These are phyloP conservation scores for Malurus leucopterus DNA, from an alignment of 2,797 vertebrate species.

Conservation along the genomic window DNA sequence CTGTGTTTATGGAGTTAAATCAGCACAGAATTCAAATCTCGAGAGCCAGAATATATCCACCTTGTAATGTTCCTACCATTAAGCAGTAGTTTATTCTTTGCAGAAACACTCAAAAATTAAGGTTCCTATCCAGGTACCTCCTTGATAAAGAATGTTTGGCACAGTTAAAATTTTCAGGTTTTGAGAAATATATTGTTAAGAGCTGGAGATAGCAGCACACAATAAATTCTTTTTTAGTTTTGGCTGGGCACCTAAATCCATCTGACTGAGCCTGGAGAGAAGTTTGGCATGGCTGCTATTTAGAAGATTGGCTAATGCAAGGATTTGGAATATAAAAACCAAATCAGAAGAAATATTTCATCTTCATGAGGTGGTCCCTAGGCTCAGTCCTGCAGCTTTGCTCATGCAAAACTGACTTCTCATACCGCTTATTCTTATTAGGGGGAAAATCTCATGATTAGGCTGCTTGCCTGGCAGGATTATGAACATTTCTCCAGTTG, in stretches of 20 bases:
- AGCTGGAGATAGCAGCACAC: conserved; percentile 46
- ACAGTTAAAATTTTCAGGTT: conserved; percentile 44
- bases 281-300: conserved; percentile 38
- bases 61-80: background rate
- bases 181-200: conserved; percentile 51
- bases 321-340: conserved; percentile 3
- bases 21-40: background rate
- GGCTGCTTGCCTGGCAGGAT: background rate
- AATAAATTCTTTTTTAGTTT: conserved; percentile 21
- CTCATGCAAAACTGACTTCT: background rate
- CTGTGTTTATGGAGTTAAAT: background rate
- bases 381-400: background rate
- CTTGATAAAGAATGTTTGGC: conserved; percentile 71
- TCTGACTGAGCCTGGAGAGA: conserved; percentile 27
- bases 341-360: conserved; percentile 42
- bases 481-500: background rate
- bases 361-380: background rate
- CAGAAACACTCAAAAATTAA: conserved; percentile 41
- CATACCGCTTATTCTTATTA: background rate
- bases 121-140: conserved; percentile 49
- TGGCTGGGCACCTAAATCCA: conserved; percentile 44
- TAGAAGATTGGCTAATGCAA: conserved; percentile 14
- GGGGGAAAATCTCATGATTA: background rate
- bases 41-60: background rate
- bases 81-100: conserved; percentile 23